A percentile compares a stretch with the other conserved stretches of the same genome.
Conservation (phyloP, 2,797 vertebrate genomes). For the Sitta carolinensis region DNA sequence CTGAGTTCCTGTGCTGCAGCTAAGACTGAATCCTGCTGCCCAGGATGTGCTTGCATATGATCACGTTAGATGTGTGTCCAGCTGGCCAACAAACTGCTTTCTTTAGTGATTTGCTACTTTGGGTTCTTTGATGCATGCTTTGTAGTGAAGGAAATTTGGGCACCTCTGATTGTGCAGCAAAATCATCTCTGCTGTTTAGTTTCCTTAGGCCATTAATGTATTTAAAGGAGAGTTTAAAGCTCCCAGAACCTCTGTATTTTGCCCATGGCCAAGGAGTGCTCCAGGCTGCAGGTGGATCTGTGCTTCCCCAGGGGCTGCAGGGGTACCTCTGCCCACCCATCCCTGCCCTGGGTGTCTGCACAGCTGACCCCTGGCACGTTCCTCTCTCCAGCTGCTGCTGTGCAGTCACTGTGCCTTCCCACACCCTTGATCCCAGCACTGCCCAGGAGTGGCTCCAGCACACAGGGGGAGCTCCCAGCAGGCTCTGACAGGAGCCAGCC, state of each 20-base stretch:
- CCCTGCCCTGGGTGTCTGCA: background rate
- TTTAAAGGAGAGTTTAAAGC: background rate
- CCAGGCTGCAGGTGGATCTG: background rate
- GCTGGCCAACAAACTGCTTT: background rate
- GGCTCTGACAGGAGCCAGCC: background rate
- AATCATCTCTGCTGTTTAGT: background rate
- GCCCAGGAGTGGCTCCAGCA: background rate
- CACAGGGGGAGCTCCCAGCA: background rate
- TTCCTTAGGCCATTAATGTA: background rate
- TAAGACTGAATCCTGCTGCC: background rate
- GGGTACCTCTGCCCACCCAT: background rate
- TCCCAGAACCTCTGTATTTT: background rate
- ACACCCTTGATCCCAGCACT: background rate
- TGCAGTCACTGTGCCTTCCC: background rate
- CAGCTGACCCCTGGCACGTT: no score
- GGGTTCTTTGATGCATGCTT: background rate
- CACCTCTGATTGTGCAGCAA: background rate
- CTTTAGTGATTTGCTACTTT: background rate
- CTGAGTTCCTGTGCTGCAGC: background rate
- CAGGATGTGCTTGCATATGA: accelerated
- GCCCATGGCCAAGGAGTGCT: background rate
- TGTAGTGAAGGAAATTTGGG: background rate
- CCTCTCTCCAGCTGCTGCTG: background rate
- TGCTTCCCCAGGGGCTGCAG: background rate
- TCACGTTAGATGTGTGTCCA: background rate